Percentiles rank a stretch among this genome's conserved stretches.
phyloP scores from a whole-genome alignment of 2,888 invertebrate species.

The Ophion obscuratus region DNA sequence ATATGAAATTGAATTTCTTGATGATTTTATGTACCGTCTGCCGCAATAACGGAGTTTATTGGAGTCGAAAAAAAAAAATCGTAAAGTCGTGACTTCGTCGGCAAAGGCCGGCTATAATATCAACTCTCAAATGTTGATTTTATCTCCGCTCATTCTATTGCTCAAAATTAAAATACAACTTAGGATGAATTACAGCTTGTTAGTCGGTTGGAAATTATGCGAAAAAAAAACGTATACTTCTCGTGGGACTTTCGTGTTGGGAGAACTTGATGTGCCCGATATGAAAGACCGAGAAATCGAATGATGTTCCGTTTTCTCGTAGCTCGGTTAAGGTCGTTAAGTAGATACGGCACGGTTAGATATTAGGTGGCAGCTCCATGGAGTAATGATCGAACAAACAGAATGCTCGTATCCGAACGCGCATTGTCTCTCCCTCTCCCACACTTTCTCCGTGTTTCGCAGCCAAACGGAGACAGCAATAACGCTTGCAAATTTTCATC shows the following conservation, averaged over 20 bases:
- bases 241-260: background rate
- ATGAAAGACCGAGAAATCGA: slow-evolving; percentile 37
- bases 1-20: slow-evolving; percentile 32
- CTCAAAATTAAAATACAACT: background rate
- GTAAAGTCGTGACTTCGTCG: slow-evolving; percentile 54
- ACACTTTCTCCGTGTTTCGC: slow-evolving; percentile 71
- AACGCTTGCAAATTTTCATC: slow-evolving; percentile 38
- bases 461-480: slow-evolving; percentile 38
- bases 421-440: slow-evolving; percentile 66
- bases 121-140: background rate
- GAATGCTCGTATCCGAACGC: slow-evolving; percentile 43
- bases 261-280: slow-evolving; percentile 9
- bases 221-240: background rate
- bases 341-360: slow-evolving; percentile 48
- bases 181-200: background rate
- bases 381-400: slow-evolving; percentile 61
- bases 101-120: slow-evolving; percentile 6
- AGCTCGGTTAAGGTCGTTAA: slow-evolving; percentile 62
- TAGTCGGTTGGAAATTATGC: background rate
- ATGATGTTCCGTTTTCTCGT: slow-evolving; percentile 15
- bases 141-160: background rate
- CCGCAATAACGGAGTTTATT: slow-evolving; percentile 54
- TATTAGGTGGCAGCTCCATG: slow-evolving; percentile 51
- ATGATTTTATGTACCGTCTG: slow-evolving; percentile 30
- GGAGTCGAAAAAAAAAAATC: slow-evolving; percentile 17